Conservation (phyloP, 2,888 invertebrate genomes). For the Frankliniella intonsa region DNA sequence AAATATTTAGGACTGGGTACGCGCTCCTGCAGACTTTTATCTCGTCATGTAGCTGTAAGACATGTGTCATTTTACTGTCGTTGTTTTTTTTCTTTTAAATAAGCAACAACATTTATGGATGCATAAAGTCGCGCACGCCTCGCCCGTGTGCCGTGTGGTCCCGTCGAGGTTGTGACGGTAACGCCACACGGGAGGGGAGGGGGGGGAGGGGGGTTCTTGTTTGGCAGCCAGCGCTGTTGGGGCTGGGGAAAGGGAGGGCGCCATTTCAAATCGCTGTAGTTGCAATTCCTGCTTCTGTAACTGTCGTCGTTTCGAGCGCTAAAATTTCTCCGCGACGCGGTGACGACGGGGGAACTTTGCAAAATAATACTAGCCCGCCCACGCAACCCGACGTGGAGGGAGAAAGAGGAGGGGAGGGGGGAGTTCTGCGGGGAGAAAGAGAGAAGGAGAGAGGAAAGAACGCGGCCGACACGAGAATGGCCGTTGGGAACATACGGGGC, state of each 20-base stretch:
- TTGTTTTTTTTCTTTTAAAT: too few species aligned
- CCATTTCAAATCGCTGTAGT: not conserved
- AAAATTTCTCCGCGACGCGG: not conserved
- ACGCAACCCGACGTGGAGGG: not conserved
- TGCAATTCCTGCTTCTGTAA: constrained; percentile 8
- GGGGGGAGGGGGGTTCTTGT: too few species aligned
- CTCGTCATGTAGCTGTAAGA: too few species aligned
- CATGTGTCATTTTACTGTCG: too few species aligned
- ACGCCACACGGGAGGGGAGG: too few species aligned
- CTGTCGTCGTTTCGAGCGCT: not conserved
- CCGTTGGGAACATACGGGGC: not conserved
- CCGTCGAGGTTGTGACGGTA: too few species aligned
- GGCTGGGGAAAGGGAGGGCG: not conserved
- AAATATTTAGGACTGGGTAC: too few species aligned
- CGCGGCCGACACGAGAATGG: not conserved
- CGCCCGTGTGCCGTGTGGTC: too few species aligned
- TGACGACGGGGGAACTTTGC: too few species aligned
- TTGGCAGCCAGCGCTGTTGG: not conserved
- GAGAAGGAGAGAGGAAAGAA: not conserved
- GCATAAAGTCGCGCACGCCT: too few species aligned
- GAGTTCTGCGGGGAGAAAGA: not conserved
- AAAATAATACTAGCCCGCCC: not conserved
- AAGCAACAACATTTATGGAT: too few species aligned
- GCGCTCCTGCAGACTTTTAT: too few species aligned
- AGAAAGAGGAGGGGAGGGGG: not conserved